A percentile compares a stretch with the other conserved stretches of the same genome.
Conservation (phyloP, 2,797 vertebrate genomes). For the Pseudotriccus pelzelni region DNA sequence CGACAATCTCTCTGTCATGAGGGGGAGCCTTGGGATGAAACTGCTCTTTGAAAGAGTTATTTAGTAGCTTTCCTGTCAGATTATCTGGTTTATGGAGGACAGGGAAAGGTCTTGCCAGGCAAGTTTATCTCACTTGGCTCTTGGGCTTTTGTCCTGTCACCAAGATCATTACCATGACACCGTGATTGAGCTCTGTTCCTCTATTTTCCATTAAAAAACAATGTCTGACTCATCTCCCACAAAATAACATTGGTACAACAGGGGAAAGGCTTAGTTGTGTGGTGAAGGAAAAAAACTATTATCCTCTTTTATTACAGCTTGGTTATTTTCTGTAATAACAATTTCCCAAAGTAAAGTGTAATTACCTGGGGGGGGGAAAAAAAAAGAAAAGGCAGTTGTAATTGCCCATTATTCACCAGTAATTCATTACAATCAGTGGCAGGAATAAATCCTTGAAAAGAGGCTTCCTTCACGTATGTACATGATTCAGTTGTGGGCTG, state of each 20-base stretch:
- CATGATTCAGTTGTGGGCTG: background rate
- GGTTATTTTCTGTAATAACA: background rate
- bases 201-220: background rate
- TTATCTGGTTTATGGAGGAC: background rate
- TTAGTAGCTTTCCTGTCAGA: background rate
- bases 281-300: background rate
- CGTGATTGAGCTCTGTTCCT: background rate
- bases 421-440: background rate
- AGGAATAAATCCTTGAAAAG: background rate
- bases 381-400: background rate
- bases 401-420: background rate
- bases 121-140: conserved; percentile 15
- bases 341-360: background rate
- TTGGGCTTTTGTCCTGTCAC: background rate
- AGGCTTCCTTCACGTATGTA: background rate
- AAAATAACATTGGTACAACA: background rate
- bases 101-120: background rate
- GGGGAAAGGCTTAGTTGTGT: background rate
- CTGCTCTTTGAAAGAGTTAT: background rate
- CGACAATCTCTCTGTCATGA: background rate
- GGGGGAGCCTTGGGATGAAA: background rate
- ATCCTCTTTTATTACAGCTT: background rate
- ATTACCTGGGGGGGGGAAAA: background rate
- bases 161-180: background rate
- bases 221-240: background rate